Evolutionary conservation across 2,888 invertebrate genomes (phyloP).

Genomic region (Brachyptera risi): DNA sequence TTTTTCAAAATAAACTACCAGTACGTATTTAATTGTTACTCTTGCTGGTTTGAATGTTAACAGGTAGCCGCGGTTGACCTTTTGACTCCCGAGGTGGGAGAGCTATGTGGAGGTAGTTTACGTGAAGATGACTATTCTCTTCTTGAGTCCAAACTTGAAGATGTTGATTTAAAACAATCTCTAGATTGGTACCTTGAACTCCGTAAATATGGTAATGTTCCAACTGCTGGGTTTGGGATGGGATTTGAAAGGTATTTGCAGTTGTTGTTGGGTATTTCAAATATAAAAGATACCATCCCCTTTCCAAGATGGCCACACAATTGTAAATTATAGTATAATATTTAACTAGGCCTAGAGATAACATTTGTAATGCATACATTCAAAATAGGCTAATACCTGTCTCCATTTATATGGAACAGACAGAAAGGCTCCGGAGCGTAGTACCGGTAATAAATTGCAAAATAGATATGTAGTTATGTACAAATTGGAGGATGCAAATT

Average conservation of each 20-base stretch:
- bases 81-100: conserved; percentile 83
- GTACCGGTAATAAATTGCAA: too few relatives aligned
- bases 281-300: conserved; percentile 91
- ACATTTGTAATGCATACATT: too few relatives aligned
- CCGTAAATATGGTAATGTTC: conserved; percentile 80
- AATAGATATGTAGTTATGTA: too few relatives aligned
- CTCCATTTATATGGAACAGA: too few relatives aligned
- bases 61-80: conserved; percentile 83
- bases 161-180: conserved; percentile 45
- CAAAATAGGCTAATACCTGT: too few relatives aligned
- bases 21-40: too few relatives aligned
- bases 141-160: conserved; percentile 54
- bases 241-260: conserved; percentile 92
- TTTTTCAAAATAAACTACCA: too few relatives aligned
- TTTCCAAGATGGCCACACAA: conserved; percentile 94
- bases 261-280: conserved; percentile 71
- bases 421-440: too few relatives aligned
- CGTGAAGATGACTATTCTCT: conserved; percentile 73
- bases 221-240: conserved; percentile 93
- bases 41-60: conserved; percentile 26
- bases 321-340: conserved; percentile 49
- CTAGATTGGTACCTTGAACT: conserved; percentile 87
- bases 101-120: conserved; percentile 92
- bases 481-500: too few relatives aligned
- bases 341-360: too few relatives aligned